These are phyloP conservation scores for Apomyelois bistriatella DNA, from an alignment of 2,888 invertebrate species.

Conservation along the genomic window DNA sequence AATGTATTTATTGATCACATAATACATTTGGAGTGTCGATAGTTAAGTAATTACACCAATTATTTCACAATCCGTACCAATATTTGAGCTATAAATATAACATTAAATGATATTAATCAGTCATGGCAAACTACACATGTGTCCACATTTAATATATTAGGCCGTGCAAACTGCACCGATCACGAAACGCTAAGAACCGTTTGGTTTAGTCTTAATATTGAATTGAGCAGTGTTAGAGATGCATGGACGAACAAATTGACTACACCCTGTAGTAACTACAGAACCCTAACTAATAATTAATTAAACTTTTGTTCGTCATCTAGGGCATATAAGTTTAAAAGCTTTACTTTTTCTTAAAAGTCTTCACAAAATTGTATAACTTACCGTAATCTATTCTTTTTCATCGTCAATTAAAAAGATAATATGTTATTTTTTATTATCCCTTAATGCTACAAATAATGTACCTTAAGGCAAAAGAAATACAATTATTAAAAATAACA, in stretches of 20 bases:
- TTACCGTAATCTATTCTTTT: slow-evolving; percentile 58
- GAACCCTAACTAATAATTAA: slow-evolving; percentile 63
- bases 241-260: slow-evolving; percentile 74
- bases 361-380: slow-evolving; percentile 73
- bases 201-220: slow-evolving; percentile 63
- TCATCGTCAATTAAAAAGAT: slow-evolving; percentile 52
- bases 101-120: slow-evolving; percentile 20
- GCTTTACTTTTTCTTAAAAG: slow-evolving; percentile 68
- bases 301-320: slow-evolving; percentile 49
- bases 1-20: not conserved
- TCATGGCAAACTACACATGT: slow-evolving; percentile 11
- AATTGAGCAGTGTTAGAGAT: slow-evolving; percentile 73
- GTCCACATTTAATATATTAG: slow-evolving; percentile 36
- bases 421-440: slow-evolving; percentile 46
- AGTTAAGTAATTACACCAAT: not conserved
- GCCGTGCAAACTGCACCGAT: slow-evolving; percentile 54
- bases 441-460: slow-evolving; percentile 52
- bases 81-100: slow-evolving; percentile 14
- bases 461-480: slow-evolving; percentile 31
- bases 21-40: not conserved
- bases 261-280: slow-evolving; percentile 69
- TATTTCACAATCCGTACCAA: slow-evolving; percentile 1
- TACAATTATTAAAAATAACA: slow-evolving; percentile 29
- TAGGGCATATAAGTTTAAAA: slow-evolving; percentile 69
- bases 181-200: slow-evolving; percentile 52